phyloP scores from a whole-genome alignment of 1,140 invertebrate genomes.

The Apis cerana region DNA sequence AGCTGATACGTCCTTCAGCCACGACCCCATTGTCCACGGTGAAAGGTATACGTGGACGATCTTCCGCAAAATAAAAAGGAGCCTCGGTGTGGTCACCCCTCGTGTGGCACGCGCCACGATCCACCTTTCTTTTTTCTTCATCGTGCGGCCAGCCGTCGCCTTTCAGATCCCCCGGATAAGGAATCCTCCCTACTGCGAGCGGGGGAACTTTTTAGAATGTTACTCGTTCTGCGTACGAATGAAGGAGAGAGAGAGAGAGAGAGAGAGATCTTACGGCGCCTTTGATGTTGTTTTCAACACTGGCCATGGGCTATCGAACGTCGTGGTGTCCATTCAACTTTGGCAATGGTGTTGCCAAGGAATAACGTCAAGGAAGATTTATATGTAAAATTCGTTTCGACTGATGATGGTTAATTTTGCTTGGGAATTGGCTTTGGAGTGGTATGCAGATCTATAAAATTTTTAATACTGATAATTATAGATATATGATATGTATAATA shows the following conservation, averaged over 20 bases:
- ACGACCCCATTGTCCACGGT: constrained; percentile 46
- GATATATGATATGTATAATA: neutral
- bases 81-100: constrained; percentile 30
- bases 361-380: neutral
- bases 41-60: constrained; percentile 60
- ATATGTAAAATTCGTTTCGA: neutral
- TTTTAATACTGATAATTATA: neutral
- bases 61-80: constrained; percentile 54
- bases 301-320: neutral
- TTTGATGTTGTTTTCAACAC: constrained; percentile 34
- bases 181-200: constrained; percentile 18
- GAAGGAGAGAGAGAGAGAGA: neutral
- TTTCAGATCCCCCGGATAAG: constrained; percentile 51
- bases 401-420: neutral
- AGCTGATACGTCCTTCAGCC: constrained; percentile 56
- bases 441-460: neutral
- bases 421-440: neutral
- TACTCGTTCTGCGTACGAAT: neutral
- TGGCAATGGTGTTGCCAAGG: neutral
- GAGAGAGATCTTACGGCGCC: neutral
- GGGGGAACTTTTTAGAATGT: constrained; percentile 32
- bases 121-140: constrained; percentile 30
- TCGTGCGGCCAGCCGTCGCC: constrained; percentile 20
- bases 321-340: neutral
- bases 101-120: constrained; percentile 53